Base-by-base conservation (phyloP, 2,797 vertebrate genomes). In the Cephalopachus bancanus region DNA sequence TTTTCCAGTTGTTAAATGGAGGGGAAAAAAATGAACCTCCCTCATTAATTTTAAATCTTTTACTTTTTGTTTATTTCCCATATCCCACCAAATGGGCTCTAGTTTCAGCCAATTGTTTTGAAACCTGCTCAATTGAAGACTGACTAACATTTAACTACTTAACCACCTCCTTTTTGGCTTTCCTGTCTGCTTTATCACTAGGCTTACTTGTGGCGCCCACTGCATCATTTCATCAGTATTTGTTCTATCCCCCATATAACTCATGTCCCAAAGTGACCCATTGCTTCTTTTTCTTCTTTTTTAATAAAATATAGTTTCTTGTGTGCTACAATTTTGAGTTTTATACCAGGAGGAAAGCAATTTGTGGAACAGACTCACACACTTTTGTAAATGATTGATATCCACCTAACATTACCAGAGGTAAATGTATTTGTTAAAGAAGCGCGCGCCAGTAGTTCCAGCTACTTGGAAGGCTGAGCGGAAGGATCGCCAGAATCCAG, bases 1-100 rank as follows among this genome's bases (percentile, higher is more conserved):
- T 87, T 94, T 87, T 91, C n/a, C 30, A 83, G 22, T 85, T 95
- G 67, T 62, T 53, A 28, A 81, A 51, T 94, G 44, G 44, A 37
- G 37, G 37, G 3, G 49, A 75, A 64, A 94, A 85, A 79, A 83
- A 85, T 51, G 53, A 64, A 10, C 20, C 4, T 72, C 5, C 7
- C 14, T 55, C 26, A 33, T 91, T 96, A 89, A 75, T 86, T 93
- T 71, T 89, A 85, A 86, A 64, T 2, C 60, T 95, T 83, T 89
- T 80, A 16, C 14, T 24, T 91, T 78, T 59, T 53, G 30, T 33
- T 89, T 92, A 20, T 95, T 90, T 69, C 53, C 28, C 75, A 20
- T 76, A 24, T 91, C 19, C 5, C 8, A n/a, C 44, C 64, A 69
- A 53, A 71, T 26, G 55, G 64, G 30, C 37, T 91, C 16, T 89